Conservation (phyloP, 1,140 invertebrate species). For the Drosophila lacteicornis region DNA sequence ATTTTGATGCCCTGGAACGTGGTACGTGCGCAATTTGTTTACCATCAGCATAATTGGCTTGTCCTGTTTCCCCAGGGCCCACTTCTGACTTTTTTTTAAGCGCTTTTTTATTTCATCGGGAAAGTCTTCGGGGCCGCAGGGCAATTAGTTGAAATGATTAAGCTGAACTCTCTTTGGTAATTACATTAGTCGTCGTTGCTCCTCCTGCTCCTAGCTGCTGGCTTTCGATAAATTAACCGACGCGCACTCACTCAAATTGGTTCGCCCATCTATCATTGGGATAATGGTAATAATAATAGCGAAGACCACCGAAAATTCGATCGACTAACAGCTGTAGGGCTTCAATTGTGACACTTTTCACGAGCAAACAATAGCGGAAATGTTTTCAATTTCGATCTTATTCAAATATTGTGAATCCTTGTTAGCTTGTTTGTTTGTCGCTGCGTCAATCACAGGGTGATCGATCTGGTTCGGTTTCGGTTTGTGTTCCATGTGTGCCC, state of each 20-base stretch:
- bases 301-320: constrained; percentile 50
- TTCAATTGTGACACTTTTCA: constrained; percentile 58
- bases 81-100: constrained; percentile 74
- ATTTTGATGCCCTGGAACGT: constrained; percentile 79
- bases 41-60: constrained; percentile 84
- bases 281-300: constrained; percentile 33
- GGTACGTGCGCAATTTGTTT: constrained; percentile 84
- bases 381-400: constrained; percentile 47
- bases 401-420: constrained; percentile 59
- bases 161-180: constrained; percentile 70
- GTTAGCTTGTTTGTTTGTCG: constrained; percentile 57
- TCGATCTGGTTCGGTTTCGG: constrained; percentile 45
- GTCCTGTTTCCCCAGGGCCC: constrained; percentile 68
- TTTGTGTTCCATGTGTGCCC: neutral
- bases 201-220: constrained; percentile 7
- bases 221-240: constrained; percentile 69
- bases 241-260: constrained; percentile 77
- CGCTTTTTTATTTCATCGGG: constrained; percentile 73
- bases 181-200: constrained; percentile 62
- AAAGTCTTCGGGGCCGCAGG: constrained; percentile 46
- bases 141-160: constrained; percentile 84
- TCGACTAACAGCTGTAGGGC: constrained; percentile 60
- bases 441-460: constrained; percentile 50
- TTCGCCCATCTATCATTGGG: constrained; percentile 71
- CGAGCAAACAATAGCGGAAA: constrained; percentile 41